Base-by-base conservation (phyloP, 2,888 invertebrate species). In the Heteropelma amictum region DNA sequence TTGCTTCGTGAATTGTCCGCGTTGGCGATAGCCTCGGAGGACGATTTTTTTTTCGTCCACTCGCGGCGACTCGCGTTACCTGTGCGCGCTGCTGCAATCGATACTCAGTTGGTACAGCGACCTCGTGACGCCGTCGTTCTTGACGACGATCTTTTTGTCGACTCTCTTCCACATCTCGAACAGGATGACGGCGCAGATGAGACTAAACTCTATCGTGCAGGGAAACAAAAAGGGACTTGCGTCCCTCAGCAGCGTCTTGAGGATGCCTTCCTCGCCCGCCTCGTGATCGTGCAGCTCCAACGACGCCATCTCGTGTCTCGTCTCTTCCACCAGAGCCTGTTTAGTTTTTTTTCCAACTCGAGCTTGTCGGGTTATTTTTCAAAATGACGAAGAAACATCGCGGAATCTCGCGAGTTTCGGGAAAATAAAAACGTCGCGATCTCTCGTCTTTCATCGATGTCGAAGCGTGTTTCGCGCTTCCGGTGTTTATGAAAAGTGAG, bases 151-250 rank as follows among this genome's bases (percentile, higher is more conserved):
- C 17, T 91, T 91, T 65, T 92, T 91, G 86, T 92, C 92, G 61
- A 95, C 93, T 88, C 96, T 95, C 90, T 96, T 96, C 96, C 97
- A 97, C 93, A 97, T 96, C 88, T 97, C 95, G 86, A 94, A 97
- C 67, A 88, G 83, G 75, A 87, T 84, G 28, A 96, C 97, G 21
- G 97, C 96, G 84, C 96, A 96, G 77, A 97, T 96, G 58, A 97
- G 91, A 40, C 96, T 96, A 90, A 97, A 97, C 89, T 97, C 97
- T 82, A 97, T 96, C 53, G 94, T 94, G 85, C 97, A 97, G 0
- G 97, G 97, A 86, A 96, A 97, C 69, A 97, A 92, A 87, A 97
- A 97, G 0, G 96, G 96, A 76, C 94, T 93, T n/a, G 94, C 92
- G 81, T 87, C 84, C 56, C 84, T 83, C 53, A 93, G 92, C 68